A percentile compares a stretch with the other conserved stretches of the same genome.
Evolutionary conservation across 1,140 invertebrate genomes (phyloP).

Genomic region (Aricia agestis): DNA sequence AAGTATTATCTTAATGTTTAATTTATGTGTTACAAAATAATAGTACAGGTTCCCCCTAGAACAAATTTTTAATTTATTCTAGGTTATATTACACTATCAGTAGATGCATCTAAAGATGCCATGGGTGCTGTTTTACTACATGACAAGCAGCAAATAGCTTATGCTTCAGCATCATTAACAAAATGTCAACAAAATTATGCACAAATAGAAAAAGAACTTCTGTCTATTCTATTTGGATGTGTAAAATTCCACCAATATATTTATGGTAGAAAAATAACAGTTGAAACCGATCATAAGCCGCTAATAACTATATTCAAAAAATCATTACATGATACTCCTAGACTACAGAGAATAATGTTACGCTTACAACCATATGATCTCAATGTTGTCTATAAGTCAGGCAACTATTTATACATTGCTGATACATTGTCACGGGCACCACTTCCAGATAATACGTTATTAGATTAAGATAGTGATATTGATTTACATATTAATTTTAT

Average conservation of each 20-base stretch:
- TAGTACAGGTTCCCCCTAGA: no score
- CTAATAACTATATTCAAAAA: no score
- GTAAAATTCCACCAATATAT: conserved; percentile 51
- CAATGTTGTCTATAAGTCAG: conserved; percentile 27
- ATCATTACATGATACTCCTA: conserved; percentile 1
- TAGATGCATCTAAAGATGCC: conserved; percentile 44
- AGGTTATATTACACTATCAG: conserved; percentile 27
- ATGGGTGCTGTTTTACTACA: conserved; percentile 42
- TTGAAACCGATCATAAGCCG: neutral
- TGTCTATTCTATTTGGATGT: conserved; percentile 48
- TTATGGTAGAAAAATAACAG: conserved; percentile 39
- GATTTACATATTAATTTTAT: neutral
- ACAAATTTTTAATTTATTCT: no score
- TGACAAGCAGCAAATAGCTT: conserved; percentile 45
- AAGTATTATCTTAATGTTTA: no score
- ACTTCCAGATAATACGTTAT: conserved; percentile 11
- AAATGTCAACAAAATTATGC: no score
- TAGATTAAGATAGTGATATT: neutral
- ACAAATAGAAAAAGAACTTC: conserved; percentile 60
- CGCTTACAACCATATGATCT: conserved; percentile 24
- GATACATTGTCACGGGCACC: conserved; percentile 21
- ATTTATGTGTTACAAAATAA: no score
- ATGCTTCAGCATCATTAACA: conserved; percentile 43
- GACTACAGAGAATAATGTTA: conserved; percentile 31
- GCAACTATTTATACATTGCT: conserved; percentile 24